Conservation (phyloP, 92 coral and sea anemone species). For the Bergia puertoricense region DNA sequence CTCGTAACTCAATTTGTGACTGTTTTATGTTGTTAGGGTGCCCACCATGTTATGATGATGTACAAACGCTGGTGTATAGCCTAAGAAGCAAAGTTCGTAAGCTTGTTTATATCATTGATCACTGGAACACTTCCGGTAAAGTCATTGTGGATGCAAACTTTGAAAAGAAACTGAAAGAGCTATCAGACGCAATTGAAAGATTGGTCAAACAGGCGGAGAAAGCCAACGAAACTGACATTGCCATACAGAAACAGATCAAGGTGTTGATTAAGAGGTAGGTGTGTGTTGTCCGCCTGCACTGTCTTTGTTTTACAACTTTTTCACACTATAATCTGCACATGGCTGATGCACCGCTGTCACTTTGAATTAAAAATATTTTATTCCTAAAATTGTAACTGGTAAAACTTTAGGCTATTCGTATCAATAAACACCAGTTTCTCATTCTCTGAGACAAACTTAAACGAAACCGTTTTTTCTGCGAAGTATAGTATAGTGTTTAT, state of each 20-base stretch:
- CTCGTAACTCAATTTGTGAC: background rate
- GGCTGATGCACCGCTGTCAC: no score
- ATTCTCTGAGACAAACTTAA: no score
- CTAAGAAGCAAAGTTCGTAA: slow-evolving; percentile 71
- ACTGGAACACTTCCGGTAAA: slow-evolving; percentile 62
- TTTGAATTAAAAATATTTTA: no score
- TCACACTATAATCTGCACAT: no score
- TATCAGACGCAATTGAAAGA: slow-evolving; percentile 63
- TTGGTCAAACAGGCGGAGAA: slow-evolving; percentile 76
- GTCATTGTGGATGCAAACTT: slow-evolving; percentile 68
- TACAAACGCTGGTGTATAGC: slow-evolving; percentile 67
- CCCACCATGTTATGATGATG: slow-evolving; percentile 92
- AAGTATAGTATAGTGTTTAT: no score
- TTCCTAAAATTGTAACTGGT: no score
- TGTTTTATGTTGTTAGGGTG: slow-evolving; percentile 57
- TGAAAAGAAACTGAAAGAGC: slow-evolving; percentile 64
- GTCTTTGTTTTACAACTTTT: no score
- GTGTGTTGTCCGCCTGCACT: no score
- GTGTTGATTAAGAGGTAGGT: slow-evolving; percentile 37
- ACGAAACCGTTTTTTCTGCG: no score
- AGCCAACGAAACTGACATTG: slow-evolving; percentile 79
- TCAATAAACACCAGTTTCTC: no score
- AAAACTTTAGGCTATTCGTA: no score
- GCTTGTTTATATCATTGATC: slow-evolving; percentile 64
- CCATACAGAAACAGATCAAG: slow-evolving; percentile 54